phyloP scores from a whole-genome alignment of 2,888 invertebrate species.

The Antheraea yamamai region DNA sequence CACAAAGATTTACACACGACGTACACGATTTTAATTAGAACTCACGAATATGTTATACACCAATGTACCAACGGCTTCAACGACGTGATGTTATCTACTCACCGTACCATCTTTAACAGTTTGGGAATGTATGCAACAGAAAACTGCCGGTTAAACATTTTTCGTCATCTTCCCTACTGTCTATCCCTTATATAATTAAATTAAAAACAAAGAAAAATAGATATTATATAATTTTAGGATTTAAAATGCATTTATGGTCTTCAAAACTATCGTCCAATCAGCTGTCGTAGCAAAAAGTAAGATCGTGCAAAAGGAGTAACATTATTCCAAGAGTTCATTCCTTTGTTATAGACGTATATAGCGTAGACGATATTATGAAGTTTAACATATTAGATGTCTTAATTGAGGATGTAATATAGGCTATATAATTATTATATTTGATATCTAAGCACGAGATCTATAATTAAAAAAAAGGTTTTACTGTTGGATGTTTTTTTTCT shows the following conservation, averaged over 20 bases:
- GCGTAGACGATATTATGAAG: too few relatives aligned
- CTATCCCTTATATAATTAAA: neutral
- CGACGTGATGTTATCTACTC: neutral
- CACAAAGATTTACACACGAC: conserved; percentile 8
- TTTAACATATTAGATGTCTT: too few relatives aligned
- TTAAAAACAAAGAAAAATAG: neutral
- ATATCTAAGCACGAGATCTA: too few relatives aligned
- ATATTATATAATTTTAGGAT: neutral
- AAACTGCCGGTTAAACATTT: neutral
- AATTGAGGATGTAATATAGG: too few relatives aligned
- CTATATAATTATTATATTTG: too few relatives aligned
- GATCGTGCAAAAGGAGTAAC: too few relatives aligned
- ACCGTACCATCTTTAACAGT: neutral
- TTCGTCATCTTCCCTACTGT: neutral
- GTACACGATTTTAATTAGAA: conserved; percentile 5
- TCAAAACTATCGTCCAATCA: neutral
- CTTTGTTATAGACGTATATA: too few relatives aligned
- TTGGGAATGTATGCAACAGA: neutral
- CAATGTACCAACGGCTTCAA: neutral
- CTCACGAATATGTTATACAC: conserved; percentile 6
- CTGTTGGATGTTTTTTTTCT: too few relatives aligned
- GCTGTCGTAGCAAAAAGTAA: neutral
- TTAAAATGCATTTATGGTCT: neutral
- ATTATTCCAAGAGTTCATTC: too few relatives aligned
- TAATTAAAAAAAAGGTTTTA: too few relatives aligned